Base-by-base conservation (phyloP, 1,140 invertebrate species). In the Bombus vancouverensis region DNA sequence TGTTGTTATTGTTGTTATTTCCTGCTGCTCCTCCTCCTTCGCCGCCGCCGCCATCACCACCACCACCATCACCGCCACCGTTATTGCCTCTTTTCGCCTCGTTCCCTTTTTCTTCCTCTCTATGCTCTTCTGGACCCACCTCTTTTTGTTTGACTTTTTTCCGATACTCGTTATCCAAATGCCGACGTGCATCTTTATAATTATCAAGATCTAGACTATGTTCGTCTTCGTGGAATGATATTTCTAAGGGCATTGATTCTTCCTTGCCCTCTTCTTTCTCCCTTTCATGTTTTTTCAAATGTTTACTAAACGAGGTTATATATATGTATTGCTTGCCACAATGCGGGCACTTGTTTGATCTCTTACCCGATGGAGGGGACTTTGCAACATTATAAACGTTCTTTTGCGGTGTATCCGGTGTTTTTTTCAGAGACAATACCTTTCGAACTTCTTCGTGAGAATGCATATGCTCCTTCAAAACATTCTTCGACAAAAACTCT, bases 241-340 rank as follows among this genome's bases (percentile, higher is more conserved):
- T 84, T 72, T 94, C 94, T 25, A 92, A 73, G 28, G 92, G 89
- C 89, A 92, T 91, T 25, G 88, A 28, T 2, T 89, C 88, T 8
- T 91, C 89, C 70, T 90, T 92, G 37, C 86, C 13, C 71, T 91
- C 59, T 25, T 91, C 90, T 77, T 92, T 88, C 42, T 94, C 93
- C 39, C 89, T 92, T 66, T 94, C 93, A 34, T 95, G 94, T 74
- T 94, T 94, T 39, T 94, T 95, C 25, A 95, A 85, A 75, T 95
- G 95, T 76, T 95, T 95, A 53, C 92, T 95, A 77, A 92, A 95
- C 5, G 95, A 95, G 73, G 94, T 95, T 32, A 95, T 92, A 53
- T 95, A 95, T n/a, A 94, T 87, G 87, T 95, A 95, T 59, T 95
- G 94, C 86, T 95, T 95, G 22, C 94, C 94, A 78, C 95, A 95